Evolutionary conservation across 2,888 invertebrate species (phyloP), one percentile per base, ranked within the genome.

Genomic region (Cheiracanthium punctorium): DNA sequence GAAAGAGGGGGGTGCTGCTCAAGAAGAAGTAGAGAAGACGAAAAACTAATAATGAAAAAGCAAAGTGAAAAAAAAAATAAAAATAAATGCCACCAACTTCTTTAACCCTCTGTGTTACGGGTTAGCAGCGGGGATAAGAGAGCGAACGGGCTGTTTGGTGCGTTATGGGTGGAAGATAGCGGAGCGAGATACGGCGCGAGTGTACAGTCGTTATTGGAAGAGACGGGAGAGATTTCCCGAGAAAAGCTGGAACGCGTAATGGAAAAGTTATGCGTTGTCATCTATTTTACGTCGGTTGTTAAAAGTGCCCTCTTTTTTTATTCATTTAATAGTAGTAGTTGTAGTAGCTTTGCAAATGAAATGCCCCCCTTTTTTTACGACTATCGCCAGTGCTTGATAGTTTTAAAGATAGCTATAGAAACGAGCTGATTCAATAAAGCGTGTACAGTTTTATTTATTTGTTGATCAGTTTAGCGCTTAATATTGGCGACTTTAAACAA

Each of bases 11-110:
- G 20, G n/a, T 10, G n/a, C n/a, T n/a, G n/a, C n/a, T n/a, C n/a
- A n/a, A n/a, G n/a, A 20, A 58, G 28, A 58, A 29, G 29, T 4
- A 29, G 65, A 65, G 30, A 58, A 58, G 29, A 64, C n/a, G n/a
- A n/a, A n/a, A n/a, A n/a, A n/a, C n/a, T n/a, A n/a, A n/a, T n/a
- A n/a, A n/a, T n/a, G 28, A 64, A 64, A 48, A 72, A 33, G 65
- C 37, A 48, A 30, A 72, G 69, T 28, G 69, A 69, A 43, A 69
- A 82, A 64, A 33, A 80, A 64, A 71, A 32, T 32, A 71, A 69
- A 12, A 70, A 58, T 37, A 30, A 33, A 80, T 43, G 17, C 72
- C 20, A 52, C 24, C 67, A 24, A 80, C 80, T 64, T 75, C 65
- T 37, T 75, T 64, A 65, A 29, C 43, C 43, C 41, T 43, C 69